These are phyloP conservation scores for Cynopterus brachyotis DNA, from an alignment of 2,113 vertebrate genomes.

Conservation along the genomic window DNA sequence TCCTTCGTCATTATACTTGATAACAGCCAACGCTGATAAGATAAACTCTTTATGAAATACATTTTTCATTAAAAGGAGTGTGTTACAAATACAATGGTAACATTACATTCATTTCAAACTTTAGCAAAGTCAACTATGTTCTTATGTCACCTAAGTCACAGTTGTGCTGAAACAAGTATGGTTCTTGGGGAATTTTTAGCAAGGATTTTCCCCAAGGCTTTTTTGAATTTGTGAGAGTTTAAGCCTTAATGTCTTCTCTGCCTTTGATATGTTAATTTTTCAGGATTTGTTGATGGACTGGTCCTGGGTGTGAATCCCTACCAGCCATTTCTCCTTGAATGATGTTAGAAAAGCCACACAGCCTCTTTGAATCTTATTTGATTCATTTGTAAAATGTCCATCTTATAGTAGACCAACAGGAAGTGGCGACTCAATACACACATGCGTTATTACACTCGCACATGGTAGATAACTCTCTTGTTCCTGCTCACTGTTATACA, in stretches of 20 bases:
- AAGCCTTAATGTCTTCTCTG: conserved; percentile 72
- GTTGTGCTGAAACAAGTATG: conserved; percentile 88
- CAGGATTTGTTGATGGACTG: background rate
- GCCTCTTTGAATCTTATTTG: background rate
- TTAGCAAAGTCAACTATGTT: conserved; percentile 82
- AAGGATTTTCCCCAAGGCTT: conserved; percentile 85
- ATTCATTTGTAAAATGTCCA: background rate
- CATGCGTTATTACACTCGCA: background rate
- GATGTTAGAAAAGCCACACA: conserved; percentile 1
- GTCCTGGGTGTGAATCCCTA: background rate
- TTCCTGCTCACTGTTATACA: background rate
- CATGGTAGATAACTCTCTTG: background rate
- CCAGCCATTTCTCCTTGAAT: background rate
- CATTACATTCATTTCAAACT: conserved; percentile 61
- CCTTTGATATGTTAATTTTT: background rate
- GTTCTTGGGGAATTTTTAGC: conserved; percentile 83
- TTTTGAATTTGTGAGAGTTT: conserved; percentile 82
- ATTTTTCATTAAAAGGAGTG: background rate
- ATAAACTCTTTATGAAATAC: conserved; percentile 5
- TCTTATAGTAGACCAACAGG: background rate
- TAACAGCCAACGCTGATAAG: background rate
- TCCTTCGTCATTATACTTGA: background rate
- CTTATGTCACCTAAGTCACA: conserved; percentile 81
- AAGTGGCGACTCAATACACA: background rate
- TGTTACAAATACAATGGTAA: background rate